Evolutionary conservation across 2,797 vertebrate species (phyloP), one percentile per base, ranked within the genome.

Genomic region (Lycodopsis pacificus): DNA sequence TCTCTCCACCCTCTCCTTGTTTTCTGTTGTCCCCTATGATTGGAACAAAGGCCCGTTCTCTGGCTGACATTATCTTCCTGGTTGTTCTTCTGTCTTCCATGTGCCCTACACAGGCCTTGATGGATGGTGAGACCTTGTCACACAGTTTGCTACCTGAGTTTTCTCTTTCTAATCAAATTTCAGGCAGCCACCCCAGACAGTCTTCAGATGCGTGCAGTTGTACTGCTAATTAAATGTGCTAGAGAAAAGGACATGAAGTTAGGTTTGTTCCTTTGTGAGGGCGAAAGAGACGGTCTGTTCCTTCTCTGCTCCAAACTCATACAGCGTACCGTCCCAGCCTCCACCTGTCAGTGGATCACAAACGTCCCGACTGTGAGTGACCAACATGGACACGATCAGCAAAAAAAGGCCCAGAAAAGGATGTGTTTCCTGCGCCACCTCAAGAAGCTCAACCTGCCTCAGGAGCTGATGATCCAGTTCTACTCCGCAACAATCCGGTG

Each of bases 31-130:
- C 57, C 53, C 19, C 53, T 48, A 32, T 59, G 54, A 65, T 40
- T 15, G 30, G 68, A 65, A 77, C 62, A 44, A 59, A 65, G 27
- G 22, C 8, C 27, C 14, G 36, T 44, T 62, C 40, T 70, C 51
- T 36, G 34, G 67, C 56, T 62, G 46, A 69, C 32, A 7, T 58
- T 25, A 22, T 49, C 53, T 40, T 22, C 6, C 13, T 38, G 5
- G 4, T 38, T 30, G 27, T 44, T 61, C 49, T 19, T 46, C 44
- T 10, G 17, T 34, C 49, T 17, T 15, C 42, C 49, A n/a, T 42
- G 9, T 11, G 19, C 19, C 25, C 34, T 27, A n/a, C n/a, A 12
- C 49, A 17, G 4, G 9, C n/a, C n/a, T 58, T 22, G 56, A 62
- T 73, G n/a, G n/a, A 67, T 17, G 48, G 42, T 27, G 25, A 42